Evolutionary conservation across 2,888 invertebrate genomes (phyloP).

Genomic region (Pristionchus arcanus): DNA sequence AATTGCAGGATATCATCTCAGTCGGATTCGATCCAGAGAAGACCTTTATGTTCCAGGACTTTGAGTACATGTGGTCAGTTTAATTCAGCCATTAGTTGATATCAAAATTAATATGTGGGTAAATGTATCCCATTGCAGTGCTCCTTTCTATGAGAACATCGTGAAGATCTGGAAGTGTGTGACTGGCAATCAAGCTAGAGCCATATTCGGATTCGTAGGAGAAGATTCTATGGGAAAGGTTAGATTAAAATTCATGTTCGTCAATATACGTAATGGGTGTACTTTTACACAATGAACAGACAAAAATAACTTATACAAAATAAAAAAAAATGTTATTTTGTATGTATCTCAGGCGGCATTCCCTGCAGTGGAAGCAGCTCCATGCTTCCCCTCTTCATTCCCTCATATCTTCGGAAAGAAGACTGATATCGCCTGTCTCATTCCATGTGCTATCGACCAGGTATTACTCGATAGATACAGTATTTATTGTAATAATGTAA

Average conservation of each 20-base stretch:
- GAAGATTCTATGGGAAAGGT: slow-evolving; percentile 94
- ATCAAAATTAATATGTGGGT: neutral
- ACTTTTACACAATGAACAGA: no score
- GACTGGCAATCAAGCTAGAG: slow-evolving; percentile 97
- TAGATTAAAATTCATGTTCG: neutral
- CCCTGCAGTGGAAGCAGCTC: slow-evolving; percentile 96
- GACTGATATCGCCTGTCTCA: slow-evolving; percentile 88
- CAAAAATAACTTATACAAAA: no score
- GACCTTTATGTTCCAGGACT: slow-evolving; percentile 96
- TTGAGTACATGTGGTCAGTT: slow-evolving; percentile 92
- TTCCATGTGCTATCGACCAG: slow-evolving; percentile 99
- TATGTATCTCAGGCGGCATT: slow-evolving; percentile 84
- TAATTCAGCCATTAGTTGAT: neutral
- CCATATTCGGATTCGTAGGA: slow-evolving; percentile 97
- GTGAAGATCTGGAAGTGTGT: slow-evolving; percentile 93
- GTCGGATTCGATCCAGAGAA: slow-evolving; percentile 94
- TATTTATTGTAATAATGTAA: neutral
- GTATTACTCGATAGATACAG: slow-evolving; percentile 77
- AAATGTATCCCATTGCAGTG: slow-evolving; percentile 84
- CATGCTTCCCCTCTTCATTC: slow-evolving; percentile 83
- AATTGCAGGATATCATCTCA: slow-evolving; percentile 90
- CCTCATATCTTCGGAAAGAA: slow-evolving; percentile 81
- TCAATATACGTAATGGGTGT: no score
- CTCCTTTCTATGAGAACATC: slow-evolving; percentile 94
- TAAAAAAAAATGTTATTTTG: neutral